Base-by-base conservation (phyloP, 2,113 vertebrate genomes). In the Clupea harengus region DNA sequence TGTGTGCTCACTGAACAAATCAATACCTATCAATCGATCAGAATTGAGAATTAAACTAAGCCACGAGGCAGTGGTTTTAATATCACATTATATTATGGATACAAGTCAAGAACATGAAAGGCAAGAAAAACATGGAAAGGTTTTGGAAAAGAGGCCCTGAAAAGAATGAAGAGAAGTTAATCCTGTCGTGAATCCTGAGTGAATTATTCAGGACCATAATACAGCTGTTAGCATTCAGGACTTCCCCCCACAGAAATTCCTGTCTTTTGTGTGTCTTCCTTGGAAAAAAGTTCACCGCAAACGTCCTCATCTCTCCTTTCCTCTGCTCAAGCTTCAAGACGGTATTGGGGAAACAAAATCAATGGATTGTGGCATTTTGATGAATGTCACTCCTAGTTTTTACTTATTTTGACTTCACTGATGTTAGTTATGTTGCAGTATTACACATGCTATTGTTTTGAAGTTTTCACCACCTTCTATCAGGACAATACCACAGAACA, bases 121-220 rank as follows among this genome's bases (percentile, higher is more conserved):
- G 17, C 54, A 13, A 57, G 7, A 72, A 72, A 13, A 13, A 28
- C 25, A 28, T 25, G 25, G 0, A 72, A 18, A 18, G 20, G 8
- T 72, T 4, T 72, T 32, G 54, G 6, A 64, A 10, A 28, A 78
- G 39, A 17, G 25, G 28, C 72, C 72, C 11, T 32, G 83, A 81
- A 87, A 87, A 86, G 49, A 90, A 87, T 86, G 83, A 85, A 84
- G 84, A 82, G 39, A 78, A 72, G 52, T 82, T 90, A 88, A 87
- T 86, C 80, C 87, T 84, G 84, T 80, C 82, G 54, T 89, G 86
- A 39, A 39, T 39, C 39, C 39, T 39, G 39, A 39, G 39, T 39
- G 39, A 39, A 39, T 39, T 39, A 39, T 39, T 86, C 60, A 78
- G 75, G 72, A 86, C 64, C 46, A 82, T 86, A 86, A 81, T 83